Percentiles rank a stretch among this genome's conserved stretches.
phyloP scores from a whole-genome alignment of 2,888 invertebrate genomes.

The Agonopterix alstromeriana region DNA sequence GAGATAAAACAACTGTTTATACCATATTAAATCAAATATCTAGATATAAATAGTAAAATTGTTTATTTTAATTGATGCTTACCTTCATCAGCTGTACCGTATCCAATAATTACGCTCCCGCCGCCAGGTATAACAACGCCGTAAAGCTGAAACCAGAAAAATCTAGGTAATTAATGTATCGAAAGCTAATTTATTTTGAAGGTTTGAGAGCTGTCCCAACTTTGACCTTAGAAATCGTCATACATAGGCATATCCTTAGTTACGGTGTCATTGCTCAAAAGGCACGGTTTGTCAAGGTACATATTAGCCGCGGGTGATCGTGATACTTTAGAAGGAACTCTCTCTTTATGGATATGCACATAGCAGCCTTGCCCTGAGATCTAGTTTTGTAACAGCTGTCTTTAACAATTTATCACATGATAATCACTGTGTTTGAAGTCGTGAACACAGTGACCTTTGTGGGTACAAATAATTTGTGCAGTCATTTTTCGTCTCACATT shows the following conservation, averaged over 20 bases:
- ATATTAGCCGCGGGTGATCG: conserved; percentile 31
- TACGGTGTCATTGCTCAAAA: conserved; percentile 13
- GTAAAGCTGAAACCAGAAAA: conserved; percentile 64
- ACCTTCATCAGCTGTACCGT: conserved; percentile 81
- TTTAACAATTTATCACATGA: conserved; percentile 36
- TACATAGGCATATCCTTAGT: no score
- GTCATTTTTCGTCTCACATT: conserved; percentile 7
- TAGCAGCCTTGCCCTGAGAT: conserved; percentile 32
- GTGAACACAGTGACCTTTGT: conserved; percentile 31
- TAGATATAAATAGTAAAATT: neutral
- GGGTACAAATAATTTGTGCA: conserved; percentile 17
- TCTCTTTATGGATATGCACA: conserved; percentile 20
- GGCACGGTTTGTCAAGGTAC: conserved; percentile 23
- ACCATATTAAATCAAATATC: neutral
- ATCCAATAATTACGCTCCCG: conserved; percentile 82
- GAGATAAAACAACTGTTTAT: conserved; percentile 8
- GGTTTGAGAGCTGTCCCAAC: no score
- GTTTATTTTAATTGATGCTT: conserved; percentile 24
- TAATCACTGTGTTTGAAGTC: conserved; percentile 28
- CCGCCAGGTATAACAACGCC: conserved; percentile 74
- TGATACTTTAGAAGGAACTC: conserved; percentile 21
- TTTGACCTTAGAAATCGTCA: no score
- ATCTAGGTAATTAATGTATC: neutral
- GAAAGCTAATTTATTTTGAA: no score
- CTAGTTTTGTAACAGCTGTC: conserved; percentile 41